A percentile compares a stretch with the other conserved stretches of the same genome.
Conservation (phyloP, 92 coral and sea anemone species). For the Siderastrea radians region DNA sequence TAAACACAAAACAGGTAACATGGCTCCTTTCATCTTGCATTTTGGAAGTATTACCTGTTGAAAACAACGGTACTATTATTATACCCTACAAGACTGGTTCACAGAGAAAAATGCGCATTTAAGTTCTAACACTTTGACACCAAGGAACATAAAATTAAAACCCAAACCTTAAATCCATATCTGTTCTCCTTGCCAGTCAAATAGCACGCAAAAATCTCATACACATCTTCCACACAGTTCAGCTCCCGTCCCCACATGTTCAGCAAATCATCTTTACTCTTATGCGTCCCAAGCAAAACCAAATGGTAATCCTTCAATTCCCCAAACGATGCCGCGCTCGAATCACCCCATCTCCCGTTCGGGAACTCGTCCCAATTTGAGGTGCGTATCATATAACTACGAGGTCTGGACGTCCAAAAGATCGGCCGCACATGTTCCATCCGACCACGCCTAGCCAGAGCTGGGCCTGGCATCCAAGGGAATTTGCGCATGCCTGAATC, state of each 20-base stretch:
- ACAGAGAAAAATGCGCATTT: too few relatives aligned
- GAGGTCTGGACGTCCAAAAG: conserved; percentile 92
- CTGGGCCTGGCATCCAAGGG: conserved; percentile 77
- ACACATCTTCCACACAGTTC: conserved; percentile 69
- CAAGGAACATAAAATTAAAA: neutral
- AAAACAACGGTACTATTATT: too few relatives aligned
- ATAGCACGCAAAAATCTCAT: conserved; percentile 83
- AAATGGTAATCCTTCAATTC: conserved; percentile 86
- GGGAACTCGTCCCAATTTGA: conserved; percentile 92
- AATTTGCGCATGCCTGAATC: conserved; percentile 42
- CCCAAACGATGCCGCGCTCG: conserved; percentile 91
- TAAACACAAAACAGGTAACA: too few relatives aligned
- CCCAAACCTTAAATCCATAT: conserved; percentile 73
- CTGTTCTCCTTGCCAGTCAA: conserved; percentile 82
- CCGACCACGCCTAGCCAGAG: conserved; percentile 68
- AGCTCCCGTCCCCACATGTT: conserved; percentile 89
- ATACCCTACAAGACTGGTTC: too few relatives aligned
- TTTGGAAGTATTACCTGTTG: too few relatives aligned
- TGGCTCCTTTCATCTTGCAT: too few relatives aligned
- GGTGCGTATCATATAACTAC: conserved; percentile 87
- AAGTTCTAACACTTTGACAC: too few relatives aligned
- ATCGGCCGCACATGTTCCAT: conserved; percentile 87
- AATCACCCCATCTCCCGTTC: conserved; percentile 89
- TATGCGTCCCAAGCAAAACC: conserved; percentile 70
- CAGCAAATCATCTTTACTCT: conserved; percentile 61